Conservation (phyloP, 2,797 vertebrate species). For the Eptatretus atami region DNA sequence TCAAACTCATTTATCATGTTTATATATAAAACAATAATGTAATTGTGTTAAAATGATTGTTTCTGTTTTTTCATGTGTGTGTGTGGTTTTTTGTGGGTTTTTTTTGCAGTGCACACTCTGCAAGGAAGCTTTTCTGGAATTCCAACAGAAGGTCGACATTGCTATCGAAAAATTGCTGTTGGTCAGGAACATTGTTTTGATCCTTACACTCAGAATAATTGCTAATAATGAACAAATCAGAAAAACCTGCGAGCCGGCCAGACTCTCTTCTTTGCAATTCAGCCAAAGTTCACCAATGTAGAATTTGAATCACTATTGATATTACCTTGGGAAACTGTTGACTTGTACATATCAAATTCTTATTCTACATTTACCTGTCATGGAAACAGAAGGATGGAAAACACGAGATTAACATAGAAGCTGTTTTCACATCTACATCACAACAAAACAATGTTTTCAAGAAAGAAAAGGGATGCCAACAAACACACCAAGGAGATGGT, state of each 20-base stretch:
- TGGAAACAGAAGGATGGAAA: conserved; percentile 28
- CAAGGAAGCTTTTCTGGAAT: conserved; percentile 61
- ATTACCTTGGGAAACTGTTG: conserved; percentile 55
- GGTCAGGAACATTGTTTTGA: conserved; percentile 68
- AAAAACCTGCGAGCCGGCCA: conserved; percentile 35
- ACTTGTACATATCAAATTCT: conserved; percentile 55
- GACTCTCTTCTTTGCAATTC: conserved; percentile 55
- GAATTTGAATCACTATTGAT: conserved; percentile 68
- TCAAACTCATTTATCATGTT: too few relatives aligned
- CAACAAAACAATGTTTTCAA: conserved; percentile 6
- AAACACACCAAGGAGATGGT: conserved; percentile 10
- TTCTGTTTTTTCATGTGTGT: not conserved
- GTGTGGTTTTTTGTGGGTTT: not conserved
- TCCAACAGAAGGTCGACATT: conserved; percentile 51
- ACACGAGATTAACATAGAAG: conserved; percentile 33
- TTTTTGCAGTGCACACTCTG: conserved; percentile 46
- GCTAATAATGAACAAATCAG: conserved; percentile 59
- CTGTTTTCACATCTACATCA: conserved; percentile 9
- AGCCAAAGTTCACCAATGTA: conserved; percentile 83
- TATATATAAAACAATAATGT: too few relatives aligned
- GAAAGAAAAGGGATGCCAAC: conserved; percentile 10
- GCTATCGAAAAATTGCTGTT: conserved; percentile 68
- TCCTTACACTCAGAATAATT: conserved; percentile 59
- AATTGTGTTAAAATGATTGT: too few relatives aligned
- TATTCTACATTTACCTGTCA: conserved; percentile 55